Percentiles rank a stretch among this genome's conserved stretches.
Evolutionary conservation across 2,113 vertebrate species (phyloP).

Genomic region (Phyllostomus discolor): DNA sequence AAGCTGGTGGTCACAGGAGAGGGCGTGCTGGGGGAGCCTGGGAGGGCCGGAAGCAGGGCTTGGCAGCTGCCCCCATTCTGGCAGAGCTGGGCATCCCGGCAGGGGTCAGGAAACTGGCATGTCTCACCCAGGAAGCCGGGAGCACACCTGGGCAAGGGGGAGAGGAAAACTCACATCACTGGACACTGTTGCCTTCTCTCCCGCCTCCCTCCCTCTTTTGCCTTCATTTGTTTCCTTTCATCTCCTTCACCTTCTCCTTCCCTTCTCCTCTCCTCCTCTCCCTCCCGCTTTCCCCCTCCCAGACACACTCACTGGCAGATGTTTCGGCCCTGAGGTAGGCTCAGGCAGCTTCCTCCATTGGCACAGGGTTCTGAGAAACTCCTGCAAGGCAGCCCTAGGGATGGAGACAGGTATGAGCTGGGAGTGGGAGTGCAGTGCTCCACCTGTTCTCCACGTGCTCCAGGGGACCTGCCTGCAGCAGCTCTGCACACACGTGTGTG

Average conservation of each 20-base stretch:
- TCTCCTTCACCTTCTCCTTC: background rate
- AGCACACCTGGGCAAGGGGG: constrained; percentile 61
- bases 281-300: background rate
- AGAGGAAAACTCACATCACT: background rate
- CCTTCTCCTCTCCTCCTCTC: too few species aligned
- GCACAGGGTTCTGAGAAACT: constrained; percentile 53
- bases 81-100: constrained; percentile 59
- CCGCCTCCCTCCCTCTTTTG: background rate
- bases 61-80: constrained; percentile 73
- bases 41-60: background rate
- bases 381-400: constrained; percentile 63
- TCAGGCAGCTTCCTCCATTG: constrained; percentile 72
- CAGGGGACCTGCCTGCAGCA: background rate
- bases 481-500: too few species aligned
- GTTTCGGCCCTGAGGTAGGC: background rate
- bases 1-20: background rate
- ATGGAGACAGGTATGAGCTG: background rate
- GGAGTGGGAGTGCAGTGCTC: rapidly evolving
- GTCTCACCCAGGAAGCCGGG: constrained; percentile 70
- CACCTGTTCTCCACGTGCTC: background rate
- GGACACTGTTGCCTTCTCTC: background rate
- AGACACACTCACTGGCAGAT: constrained; percentile 70
- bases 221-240: too few species aligned
- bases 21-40: background rate
- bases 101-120: constrained; percentile 73